A percentile compares a stretch with the other conserved stretches of the same genome.
Conservation (phyloP, 1,140 invertebrate species). For the Tachypleus tridentatus region DNA sequence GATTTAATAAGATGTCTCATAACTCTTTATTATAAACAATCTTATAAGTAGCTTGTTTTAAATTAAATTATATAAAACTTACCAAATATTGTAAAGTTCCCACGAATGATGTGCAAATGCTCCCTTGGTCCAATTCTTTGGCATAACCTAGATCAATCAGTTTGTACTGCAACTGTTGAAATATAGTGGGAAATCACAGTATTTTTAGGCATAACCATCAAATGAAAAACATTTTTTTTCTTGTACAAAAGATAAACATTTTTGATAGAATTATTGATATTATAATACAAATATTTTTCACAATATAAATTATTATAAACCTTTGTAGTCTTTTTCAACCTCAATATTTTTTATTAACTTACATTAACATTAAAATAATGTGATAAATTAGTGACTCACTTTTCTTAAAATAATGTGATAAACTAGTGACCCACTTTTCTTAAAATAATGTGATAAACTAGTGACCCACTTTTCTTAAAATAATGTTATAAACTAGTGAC, state of each 20-base stretch:
- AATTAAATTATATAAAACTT: slow-evolving; percentile 18
- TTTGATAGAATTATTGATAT: neutral
- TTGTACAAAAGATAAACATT: neutral
- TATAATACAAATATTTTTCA: no score
- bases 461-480: no score
- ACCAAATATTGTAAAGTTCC: slow-evolving; percentile 81
- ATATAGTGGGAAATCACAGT: slow-evolving; percentile 11
- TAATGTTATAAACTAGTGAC: no score
- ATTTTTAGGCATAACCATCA: neutral
- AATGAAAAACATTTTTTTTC: neutral
- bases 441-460: no score
- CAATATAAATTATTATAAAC: neutral
- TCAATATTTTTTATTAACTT: no score
- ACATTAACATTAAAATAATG: no score
- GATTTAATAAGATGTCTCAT: neutral
- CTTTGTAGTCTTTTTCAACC: no score
- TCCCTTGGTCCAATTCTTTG: slow-evolving; percentile 63
- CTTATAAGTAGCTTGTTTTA: neutral
- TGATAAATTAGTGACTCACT: no score
- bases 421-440: no score
- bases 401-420: no score
- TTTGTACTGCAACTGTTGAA: slow-evolving; percentile 53
- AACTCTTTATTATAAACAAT: no score
- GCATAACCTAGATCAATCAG: slow-evolving; percentile 86
- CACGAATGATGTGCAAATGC: slow-evolving; percentile 65